phyloP scores from a whole-genome alignment of 2,888 invertebrate genomes.

The Drosophila rellima region DNA sequence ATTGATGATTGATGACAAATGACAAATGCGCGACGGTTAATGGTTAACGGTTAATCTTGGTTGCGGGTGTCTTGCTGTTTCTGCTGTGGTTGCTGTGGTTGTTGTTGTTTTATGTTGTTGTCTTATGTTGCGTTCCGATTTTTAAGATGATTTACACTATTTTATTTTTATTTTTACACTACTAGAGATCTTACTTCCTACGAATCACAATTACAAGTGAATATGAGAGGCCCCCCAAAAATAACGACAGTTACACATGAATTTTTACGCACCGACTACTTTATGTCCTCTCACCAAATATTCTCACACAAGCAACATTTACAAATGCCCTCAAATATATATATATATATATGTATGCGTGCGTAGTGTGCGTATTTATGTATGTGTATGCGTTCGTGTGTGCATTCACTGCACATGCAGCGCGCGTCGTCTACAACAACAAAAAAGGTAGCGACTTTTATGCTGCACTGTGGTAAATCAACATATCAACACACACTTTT shows the following conservation, averaged over 20 bases:
- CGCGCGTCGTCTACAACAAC: slow-evolving; percentile 34
- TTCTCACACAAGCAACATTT: slow-evolving; percentile 11
- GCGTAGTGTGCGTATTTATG: not conserved
- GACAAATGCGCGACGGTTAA: slow-evolving; percentile 38
- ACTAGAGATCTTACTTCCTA: slow-evolving; percentile 78
- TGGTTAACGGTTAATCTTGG: slow-evolving; percentile 32
- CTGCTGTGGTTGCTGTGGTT: slow-evolving; percentile 43
- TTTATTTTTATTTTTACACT: slow-evolving; percentile 64
- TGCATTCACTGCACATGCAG: slow-evolving; percentile 34
- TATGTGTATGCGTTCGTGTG: slow-evolving; percentile 6
- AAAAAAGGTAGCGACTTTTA: slow-evolving; percentile 19
- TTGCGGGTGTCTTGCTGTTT: slow-evolving; percentile 27
- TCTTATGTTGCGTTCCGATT: slow-evolving; percentile 70
- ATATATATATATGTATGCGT: not conserved
- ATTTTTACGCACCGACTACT: slow-evolving; percentile 53
- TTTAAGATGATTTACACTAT: slow-evolving; percentile 60
- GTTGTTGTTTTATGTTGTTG: slow-evolving; percentile 51
- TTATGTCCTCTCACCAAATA: slow-evolving; percentile 21
- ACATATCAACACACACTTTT: slow-evolving; percentile 39
- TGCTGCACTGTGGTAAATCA: slow-evolving; percentile 29
- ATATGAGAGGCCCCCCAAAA: slow-evolving; percentile 36
- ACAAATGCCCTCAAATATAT: slow-evolving; percentile 4
- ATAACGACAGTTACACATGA: slow-evolving; percentile 46
- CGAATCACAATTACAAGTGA: slow-evolving; percentile 77
- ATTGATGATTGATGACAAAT: slow-evolving; percentile 12